Percentiles rank a stretch among this genome's conserved stretches.
phyloP scores from a whole-genome alignment of 2,888 invertebrate species.

The Nematopogon swammerdamellus region DNA sequence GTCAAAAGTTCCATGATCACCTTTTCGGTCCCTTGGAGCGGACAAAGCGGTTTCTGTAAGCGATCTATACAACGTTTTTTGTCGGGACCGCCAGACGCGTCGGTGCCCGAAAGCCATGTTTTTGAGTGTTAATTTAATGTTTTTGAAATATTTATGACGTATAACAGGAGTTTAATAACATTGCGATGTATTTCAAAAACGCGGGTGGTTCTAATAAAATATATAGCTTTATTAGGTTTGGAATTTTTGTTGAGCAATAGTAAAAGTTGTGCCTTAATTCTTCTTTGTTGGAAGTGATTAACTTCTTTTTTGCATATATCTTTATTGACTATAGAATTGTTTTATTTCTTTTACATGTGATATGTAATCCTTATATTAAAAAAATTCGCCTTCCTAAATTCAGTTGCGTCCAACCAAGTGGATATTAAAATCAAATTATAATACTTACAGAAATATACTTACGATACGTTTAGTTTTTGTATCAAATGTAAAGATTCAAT shows the following conservation, averaged over 20 bases:
- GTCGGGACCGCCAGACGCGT: conserved; percentile 43
- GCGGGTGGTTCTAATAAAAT: conserved; percentile 48
- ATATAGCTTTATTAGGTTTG: conserved; percentile 44
- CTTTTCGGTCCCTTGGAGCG: neutral
- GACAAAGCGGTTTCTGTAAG: conserved; percentile 32
- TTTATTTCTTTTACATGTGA: too few species aligned
- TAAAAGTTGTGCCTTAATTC: too few species aligned
- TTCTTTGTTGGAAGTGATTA: too few species aligned
- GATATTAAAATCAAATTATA: too few species aligned
- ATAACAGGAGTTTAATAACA: conserved; percentile 50
- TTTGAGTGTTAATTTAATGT: conserved; percentile 56
- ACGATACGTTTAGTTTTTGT: too few species aligned
- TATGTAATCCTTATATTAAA: too few species aligned
- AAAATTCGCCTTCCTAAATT: too few species aligned
- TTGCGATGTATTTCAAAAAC: conserved; percentile 36
- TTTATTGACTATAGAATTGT: too few species aligned
- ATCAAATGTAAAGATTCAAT: too few species aligned
- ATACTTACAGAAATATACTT: too few species aligned
- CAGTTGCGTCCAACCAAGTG: too few species aligned
- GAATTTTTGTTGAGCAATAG: conserved; percentile 9
- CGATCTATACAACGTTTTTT: conserved; percentile 42
- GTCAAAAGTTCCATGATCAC: neutral
- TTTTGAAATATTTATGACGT: conserved; percentile 56
- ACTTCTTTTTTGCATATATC: too few species aligned
- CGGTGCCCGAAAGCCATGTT: conserved; percentile 53